Percentiles rank a stretch among this genome's conserved stretches.
Conservation (phyloP, 2,888 invertebrate species). For the Drosophila setosimentum region DNA sequence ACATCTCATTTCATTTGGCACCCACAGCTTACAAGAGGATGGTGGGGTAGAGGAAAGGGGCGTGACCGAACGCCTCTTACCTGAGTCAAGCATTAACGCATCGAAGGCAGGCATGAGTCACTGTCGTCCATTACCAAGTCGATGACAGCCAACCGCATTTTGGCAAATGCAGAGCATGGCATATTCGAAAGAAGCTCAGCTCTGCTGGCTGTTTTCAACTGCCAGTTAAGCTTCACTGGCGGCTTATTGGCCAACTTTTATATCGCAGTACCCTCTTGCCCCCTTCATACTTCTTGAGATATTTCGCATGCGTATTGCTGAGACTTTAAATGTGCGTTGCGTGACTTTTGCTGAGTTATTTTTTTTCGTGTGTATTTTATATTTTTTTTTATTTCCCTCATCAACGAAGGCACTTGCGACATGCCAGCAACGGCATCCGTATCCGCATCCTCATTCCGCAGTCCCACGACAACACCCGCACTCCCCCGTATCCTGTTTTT, state of each 20-base stretch:
- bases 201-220: slow-evolving; percentile 14
- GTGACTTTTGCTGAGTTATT: slow-evolving; percentile 60
- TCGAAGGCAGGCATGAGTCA: slow-evolving; percentile 14
- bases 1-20: slow-evolving; percentile 54
- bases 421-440: slow-evolving; percentile 48
- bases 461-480: not conserved
- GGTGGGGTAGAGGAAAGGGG: not conserved
- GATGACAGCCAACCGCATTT: slow-evolving; percentile 35
- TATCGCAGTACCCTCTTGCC: not conserved
- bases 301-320: slow-evolving; percentile 6
- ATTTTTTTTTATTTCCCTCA: slow-evolving; percentile 46
- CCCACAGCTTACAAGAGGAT: slow-evolving; percentile 17
- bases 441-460: slow-evolving; percentile 29
- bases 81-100: slow-evolving; percentile 31
- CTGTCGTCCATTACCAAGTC: slow-evolving; percentile 18
- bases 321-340: slow-evolving; percentile 66
- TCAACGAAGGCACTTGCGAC: slow-evolving; percentile 62
- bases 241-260: slow-evolving; percentile 40
- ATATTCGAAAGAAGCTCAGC: slow-evolving; percentile 32
- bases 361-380: slow-evolving; percentile 7
- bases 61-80: slow-evolving; percentile 8
- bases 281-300: not conserved
- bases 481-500: slow-evolving; percentile 3
- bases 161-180: slow-evolving; percentile 14
- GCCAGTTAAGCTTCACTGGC: slow-evolving; percentile 30